Base-by-base conservation (phyloP, 2,888 invertebrate species). In the Drepana falcataria region DNA sequence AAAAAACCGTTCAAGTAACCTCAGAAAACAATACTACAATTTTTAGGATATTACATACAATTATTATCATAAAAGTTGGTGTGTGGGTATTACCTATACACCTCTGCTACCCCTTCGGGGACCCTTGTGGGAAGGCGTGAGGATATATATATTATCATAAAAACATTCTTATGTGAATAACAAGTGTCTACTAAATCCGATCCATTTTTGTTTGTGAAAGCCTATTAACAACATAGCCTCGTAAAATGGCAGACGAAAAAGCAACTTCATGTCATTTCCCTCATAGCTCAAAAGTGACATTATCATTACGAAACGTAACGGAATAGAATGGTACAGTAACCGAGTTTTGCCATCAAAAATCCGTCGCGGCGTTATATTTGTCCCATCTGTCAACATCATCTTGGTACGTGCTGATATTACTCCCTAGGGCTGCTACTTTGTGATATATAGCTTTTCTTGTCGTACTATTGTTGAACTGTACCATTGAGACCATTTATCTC, bases 331-430 rank as follows among this genome's bases (percentile, higher is more conserved):
- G 52, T 48, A 60, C 48, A 49, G 53, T 44, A 44, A 44, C 55
- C 56, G 49, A 55, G 59, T 54, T 49, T 48, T 41, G 56, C 57
- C 59, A 68, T 66, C 65, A 68, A 66, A 66, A 61, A 56, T 57
- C 48, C 56, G 59, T 66, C 58, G 40, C 51, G 40, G 34, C 48
- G 56, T 58, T 53, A 53, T 56, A 56, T 54, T 55, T 55, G 44
- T 37, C 48, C 48, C 69, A 68, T 61, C 66, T 71, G 69, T 68
- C 71, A 59, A 55, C 59, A 56, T 59, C 68, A 59, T 58, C 52
- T 53, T 34, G 6, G 48, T 48, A 48, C 48, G 41, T 55, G 54
- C 55, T 57, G 52, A 61, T 60, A 62, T 61, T 59, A 51, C 54
- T 54, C 58, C 35, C 48, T 44, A 71, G 61, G 65, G 69, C 52